Base-by-base conservation (phyloP, 1,140 invertebrate genomes). In the Zaprionus inermis region DNA sequence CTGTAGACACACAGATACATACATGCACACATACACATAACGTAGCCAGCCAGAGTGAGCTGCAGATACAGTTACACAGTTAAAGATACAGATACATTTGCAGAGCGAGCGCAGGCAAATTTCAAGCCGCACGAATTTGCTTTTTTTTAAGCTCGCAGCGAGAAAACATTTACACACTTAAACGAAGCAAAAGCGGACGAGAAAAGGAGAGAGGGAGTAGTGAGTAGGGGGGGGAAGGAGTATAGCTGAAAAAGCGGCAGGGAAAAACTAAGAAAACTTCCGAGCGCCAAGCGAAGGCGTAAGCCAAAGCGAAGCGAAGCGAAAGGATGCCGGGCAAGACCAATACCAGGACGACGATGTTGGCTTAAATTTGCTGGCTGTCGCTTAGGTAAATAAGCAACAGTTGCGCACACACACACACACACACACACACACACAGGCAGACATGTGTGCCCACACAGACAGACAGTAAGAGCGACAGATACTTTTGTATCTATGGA, bases 81-180 rank as follows among this genome's bases (percentile, higher is more conserved):
- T 46, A 65, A 54, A 70, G 16, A 55, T 32, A 44, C 16, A 64
- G 30, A 70, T 56, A 73, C 41, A 66, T 30, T 56, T 74, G 68
- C 41, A 49, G 18, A 63, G 65, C 18, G 18, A 63, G 65, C 18
- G 18, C 44, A 49, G 18, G 44, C 44, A 49, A 49, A 49, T 61
- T 77, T 73, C 38, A 71, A 65, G 52, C 41, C 61, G 12, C 49
- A 49, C 49, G 68, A 74, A 57, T 66, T 70, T 70, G 58, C 32
- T 74, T 63, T 74, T 61, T 61, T 70, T 70, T 49, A 51, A 44
- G 34, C 66, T 69, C 58, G 65, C 30, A 73, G 65, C 71, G 71
- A 68, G 65, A 74, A 63, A 74, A 74, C 72, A 74, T 74, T 74
- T 74, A 74, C 66, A 74, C 72, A 74, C 72, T 74, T 74, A 69